Evolutionary conservation across 1,140 invertebrate genomes (phyloP).

Genomic region (Nomia melanderi): DNA sequence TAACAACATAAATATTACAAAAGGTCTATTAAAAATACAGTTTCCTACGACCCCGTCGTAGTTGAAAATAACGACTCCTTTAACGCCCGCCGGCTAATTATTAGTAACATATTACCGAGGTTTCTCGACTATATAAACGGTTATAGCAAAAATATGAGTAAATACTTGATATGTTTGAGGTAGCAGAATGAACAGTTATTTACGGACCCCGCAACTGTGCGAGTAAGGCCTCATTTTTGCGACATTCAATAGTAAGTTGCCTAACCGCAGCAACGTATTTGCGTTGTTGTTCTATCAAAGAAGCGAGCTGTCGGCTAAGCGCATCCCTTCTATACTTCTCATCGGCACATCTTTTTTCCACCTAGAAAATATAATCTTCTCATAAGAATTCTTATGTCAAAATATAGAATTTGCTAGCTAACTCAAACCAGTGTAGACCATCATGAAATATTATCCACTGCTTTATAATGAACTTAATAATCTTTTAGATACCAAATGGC

Average conservation of each 20-base stretch:
- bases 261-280: constrained; percentile 92
- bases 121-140: neutral
- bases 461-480: too few relatives aligned
- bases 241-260: constrained; percentile 88
- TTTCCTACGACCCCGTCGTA: too few relatives aligned
- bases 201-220: constrained; percentile 73
- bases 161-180: constrained; percentile 12
- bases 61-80: neutral
- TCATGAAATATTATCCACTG: too few relatives aligned
- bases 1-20: too few relatives aligned
- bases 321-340: constrained; percentile 88
- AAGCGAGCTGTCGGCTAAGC: constrained; percentile 86
- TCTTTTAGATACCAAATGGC: too few relatives aligned
- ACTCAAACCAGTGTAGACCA: too few relatives aligned
- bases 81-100: neutral
- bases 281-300: constrained; percentile 90
- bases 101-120: neutral
- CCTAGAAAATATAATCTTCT: constrained; percentile 66
- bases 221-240: constrained; percentile 84
- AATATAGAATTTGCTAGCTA: too few relatives aligned
- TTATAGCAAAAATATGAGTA: constrained; percentile 18
- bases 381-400: neutral
- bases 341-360: constrained; percentile 82
- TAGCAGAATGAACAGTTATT: constrained; percentile 17
- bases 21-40: too few relatives aligned